Conservation (phyloP, 2,888 invertebrate species). For the Graphium colonna region DNA sequence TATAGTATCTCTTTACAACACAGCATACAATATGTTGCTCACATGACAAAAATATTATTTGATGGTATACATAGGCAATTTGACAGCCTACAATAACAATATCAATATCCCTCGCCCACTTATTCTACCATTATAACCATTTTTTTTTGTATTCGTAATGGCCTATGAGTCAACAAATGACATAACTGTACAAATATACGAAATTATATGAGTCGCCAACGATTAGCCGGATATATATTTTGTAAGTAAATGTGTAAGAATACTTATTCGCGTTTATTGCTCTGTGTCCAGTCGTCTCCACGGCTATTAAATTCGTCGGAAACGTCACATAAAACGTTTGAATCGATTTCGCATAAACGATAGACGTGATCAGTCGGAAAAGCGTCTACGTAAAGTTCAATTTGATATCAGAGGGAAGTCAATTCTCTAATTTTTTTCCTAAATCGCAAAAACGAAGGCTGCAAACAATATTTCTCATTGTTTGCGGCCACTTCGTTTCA, state of each 20-base stretch:
- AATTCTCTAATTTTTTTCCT: slow-evolving; percentile 34
- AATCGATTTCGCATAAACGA: slow-evolving; percentile 78
- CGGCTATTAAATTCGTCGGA: slow-evolving; percentile 73
- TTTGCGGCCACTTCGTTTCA: no score
- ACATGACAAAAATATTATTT: no score
- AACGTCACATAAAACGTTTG: slow-evolving; percentile 72
- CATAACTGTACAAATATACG: background rate
- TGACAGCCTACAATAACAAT: no score
- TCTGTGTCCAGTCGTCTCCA: slow-evolving; percentile 70
- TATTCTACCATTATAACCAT: no score
- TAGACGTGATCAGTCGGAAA: slow-evolving; percentile 67
- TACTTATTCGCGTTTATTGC: slow-evolving; percentile 74
- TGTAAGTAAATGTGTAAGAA: slow-evolving; percentile 71
- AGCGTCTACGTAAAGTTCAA: slow-evolving; percentile 53
- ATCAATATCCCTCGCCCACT: no score
- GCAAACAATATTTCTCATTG: slow-evolving; percentile 12
- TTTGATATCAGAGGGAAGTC: slow-evolving; percentile 50
- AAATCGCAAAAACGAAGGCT: slow-evolving; percentile 2
- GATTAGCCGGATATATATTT: slow-evolving; percentile 52
- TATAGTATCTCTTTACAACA: no score
- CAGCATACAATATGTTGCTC: no score
- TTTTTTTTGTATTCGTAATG: background rate
- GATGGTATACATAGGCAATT: no score
- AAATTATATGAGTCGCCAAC: background rate
- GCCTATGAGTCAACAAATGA: slow-evolving; percentile 10